Conservation (phyloP, 2,113 vertebrate genomes). For the Excalfactoria chinensis region DNA sequence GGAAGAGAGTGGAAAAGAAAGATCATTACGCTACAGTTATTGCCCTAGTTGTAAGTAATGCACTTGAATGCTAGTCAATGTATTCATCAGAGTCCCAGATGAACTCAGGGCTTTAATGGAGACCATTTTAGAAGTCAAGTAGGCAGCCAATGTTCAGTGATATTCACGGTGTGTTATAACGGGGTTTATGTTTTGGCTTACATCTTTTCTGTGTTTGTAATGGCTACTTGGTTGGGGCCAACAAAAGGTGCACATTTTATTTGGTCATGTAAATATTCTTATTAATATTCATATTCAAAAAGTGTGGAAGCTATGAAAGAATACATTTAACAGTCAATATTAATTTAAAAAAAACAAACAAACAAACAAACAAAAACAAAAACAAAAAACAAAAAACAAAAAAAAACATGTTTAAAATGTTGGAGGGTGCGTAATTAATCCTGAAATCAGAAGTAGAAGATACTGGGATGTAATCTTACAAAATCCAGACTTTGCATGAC, state of each 20-base stretch:
- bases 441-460: slow-evolving; percentile 7
- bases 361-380: too few relatives aligned
- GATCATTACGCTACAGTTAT: neutral
- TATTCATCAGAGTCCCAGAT: neutral
- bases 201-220: neutral
- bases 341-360: too few relatives aligned
- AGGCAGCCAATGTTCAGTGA: neutral
- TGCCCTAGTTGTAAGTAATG: neutral
- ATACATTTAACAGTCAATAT: neutral
- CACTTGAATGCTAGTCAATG: neutral
- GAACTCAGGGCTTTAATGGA: neutral
- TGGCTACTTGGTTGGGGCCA: neutral
- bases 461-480: neutral
- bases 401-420: neutral
- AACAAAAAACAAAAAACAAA: too few relatives aligned
- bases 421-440: neutral
- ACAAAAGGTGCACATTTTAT: neutral
- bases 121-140: neutral
- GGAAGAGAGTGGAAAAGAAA: neutral
- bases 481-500: neutral
- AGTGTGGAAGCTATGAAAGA: neutral
- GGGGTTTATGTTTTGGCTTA: neutral
- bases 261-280: neutral
- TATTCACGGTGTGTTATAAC: neutral
- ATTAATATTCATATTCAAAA: neutral